Conservation (phyloP, 2,113 vertebrate species). For the Tinamus guttatus region DNA sequence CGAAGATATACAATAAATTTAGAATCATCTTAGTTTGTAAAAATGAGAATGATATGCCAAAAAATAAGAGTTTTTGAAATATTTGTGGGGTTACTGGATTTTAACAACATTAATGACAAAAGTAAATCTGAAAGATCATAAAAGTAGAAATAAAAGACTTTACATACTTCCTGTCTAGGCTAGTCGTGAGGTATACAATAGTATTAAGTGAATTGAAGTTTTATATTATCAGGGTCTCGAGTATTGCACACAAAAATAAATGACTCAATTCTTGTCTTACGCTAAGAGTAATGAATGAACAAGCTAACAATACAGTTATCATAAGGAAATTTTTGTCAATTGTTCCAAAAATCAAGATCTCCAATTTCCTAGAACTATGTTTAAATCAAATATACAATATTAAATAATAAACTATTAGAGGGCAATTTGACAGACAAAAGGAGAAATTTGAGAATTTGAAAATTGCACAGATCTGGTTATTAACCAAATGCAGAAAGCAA, state of each 20-base stretch:
- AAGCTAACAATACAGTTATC: neutral
- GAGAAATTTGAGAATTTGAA: neutral
- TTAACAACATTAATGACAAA: neutral
- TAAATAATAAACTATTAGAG: neutral
- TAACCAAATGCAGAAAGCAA: neutral
- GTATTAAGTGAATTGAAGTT: neutral
- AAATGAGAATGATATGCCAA: neutral
- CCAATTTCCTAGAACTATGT: neutral
- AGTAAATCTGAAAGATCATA: neutral
- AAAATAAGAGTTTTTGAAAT: neutral
- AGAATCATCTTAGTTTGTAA: neutral
- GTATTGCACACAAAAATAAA: neutral
- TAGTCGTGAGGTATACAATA: neutral
- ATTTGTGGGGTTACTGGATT: neutral
- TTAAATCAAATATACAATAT: neutral
- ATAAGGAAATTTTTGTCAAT: neutral
- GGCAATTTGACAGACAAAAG: neutral
- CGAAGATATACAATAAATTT: neutral
- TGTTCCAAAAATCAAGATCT: neutral
- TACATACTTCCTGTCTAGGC: neutral
- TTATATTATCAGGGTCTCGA: neutral
- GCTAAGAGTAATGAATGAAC: neutral
- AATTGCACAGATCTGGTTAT: rapidly evolving
- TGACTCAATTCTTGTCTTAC: neutral
- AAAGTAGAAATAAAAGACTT: neutral